Conservation (phyloP, 2,113 vertebrate genomes). For the Setophaga kirtlandii region DNA sequence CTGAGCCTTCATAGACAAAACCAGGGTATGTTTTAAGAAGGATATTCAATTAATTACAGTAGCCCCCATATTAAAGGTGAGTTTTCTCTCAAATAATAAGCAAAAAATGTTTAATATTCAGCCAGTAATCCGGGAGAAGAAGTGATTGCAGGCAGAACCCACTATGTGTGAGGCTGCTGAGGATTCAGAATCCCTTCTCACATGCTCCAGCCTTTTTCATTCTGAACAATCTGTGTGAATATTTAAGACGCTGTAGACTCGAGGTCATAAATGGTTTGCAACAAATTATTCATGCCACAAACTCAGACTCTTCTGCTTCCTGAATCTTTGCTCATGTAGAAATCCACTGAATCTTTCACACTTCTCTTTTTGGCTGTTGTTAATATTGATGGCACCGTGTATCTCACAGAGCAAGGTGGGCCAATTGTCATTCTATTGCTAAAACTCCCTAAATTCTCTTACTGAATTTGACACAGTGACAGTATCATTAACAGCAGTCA, state of each 20-base stretch:
- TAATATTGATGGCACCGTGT: background rate
- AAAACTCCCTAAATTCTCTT: background rate
- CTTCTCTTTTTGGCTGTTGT: background rate
- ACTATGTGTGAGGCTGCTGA: background rate
- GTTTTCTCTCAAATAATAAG: background rate
- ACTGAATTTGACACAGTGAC: background rate
- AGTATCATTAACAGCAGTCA: background rate
- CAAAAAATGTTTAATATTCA: background rate
- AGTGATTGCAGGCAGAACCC: background rate
- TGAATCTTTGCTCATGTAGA: background rate
- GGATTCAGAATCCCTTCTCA: background rate
- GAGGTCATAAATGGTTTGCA: background rate
- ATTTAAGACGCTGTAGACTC: background rate
- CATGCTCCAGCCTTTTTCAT: background rate
- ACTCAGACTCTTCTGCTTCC: background rate
- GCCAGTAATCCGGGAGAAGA: background rate
- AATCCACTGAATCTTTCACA: background rate
- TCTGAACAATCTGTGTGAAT: background rate
- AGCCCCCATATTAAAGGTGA: background rate
- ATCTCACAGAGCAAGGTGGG: background rate
- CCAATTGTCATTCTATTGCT: background rate
- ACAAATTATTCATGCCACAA: constrained; percentile 22
- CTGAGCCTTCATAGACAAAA: background rate
- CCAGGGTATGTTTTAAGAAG: background rate
- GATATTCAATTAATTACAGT: background rate